Evolutionary conservation across 2,888 invertebrate genomes (phyloP).

Genomic region (Chalcis sispes): DNA sequence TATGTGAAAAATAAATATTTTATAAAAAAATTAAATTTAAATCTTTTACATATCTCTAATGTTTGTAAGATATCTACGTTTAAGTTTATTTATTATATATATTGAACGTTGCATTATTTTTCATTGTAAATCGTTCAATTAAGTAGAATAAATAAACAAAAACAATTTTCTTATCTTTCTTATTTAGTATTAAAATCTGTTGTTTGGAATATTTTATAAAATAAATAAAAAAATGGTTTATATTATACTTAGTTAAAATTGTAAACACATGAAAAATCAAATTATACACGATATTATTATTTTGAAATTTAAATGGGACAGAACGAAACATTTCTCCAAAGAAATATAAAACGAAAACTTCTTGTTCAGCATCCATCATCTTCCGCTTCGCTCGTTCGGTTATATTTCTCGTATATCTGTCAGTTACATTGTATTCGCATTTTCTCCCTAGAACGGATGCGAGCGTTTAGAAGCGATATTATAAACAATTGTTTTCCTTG

Average conservation of each 20-base stretch:
- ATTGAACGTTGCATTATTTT: too few species aligned
- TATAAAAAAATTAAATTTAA: too few species aligned
- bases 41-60: too few species aligned
- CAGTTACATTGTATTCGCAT: constrained; percentile 36
- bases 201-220: too few species aligned
- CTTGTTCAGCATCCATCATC: constrained; percentile 27
- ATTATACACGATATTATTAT: too few species aligned
- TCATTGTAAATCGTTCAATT: too few species aligned
- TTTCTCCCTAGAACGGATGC: neutral
- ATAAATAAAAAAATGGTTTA: neutral
- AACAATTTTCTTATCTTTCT: too few species aligned
- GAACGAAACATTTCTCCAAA: constrained; percentile 1
- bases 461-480: neutral
- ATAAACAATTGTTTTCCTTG: constrained; percentile 19
- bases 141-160: too few species aligned
- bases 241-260: neutral
- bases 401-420: constrained; percentile 21
- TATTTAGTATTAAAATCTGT: too few species aligned
- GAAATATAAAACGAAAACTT: constrained; percentile 20
- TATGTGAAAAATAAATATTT: neutral
- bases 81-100: too few species aligned
- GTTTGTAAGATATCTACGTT: too few species aligned
- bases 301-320: neutral
- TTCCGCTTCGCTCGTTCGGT: neutral
- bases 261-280: too few species aligned